These are phyloP conservation scores for Drosophila ustulata DNA, from an alignment of 2,888 invertebrate genomes.

Conservation along the genomic window DNA sequence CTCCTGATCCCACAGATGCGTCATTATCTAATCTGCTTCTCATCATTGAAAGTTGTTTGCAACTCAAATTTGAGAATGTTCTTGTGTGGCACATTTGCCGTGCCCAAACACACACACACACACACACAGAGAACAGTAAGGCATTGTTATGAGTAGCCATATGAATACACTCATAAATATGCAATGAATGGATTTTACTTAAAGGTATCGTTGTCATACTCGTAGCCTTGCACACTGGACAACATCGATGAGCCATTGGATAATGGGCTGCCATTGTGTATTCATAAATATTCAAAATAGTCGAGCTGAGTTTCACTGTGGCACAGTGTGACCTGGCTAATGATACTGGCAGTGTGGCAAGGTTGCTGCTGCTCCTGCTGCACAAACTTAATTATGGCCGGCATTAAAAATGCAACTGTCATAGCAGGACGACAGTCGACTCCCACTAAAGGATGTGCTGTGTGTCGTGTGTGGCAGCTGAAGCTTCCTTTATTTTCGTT, in stretches of 20 bases:
- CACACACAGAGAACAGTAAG: background rate
- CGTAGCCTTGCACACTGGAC: slow-evolving; percentile 24
- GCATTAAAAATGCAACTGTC: slow-evolving; percentile 80
- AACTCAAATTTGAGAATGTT: background rate
- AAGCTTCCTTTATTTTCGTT: slow-evolving; percentile 52
- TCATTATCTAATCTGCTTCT: slow-evolving; percentile 1
- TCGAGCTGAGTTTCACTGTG: slow-evolving; percentile 3
- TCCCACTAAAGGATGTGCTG: slow-evolving; percentile 53
- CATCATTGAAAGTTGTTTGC: slow-evolving; percentile 5
- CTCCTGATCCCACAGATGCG: too few relatives aligned
- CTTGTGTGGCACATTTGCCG: background rate
- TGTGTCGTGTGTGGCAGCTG: slow-evolving; percentile 43
- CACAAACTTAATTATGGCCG: slow-evolving; percentile 78
- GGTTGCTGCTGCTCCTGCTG: slow-evolving; percentile 33
- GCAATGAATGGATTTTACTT: slow-evolving; percentile 31
- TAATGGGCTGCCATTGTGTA: slow-evolving; percentile 32
- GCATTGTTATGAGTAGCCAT: slow-evolving; percentile 23
- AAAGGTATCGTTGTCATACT: slow-evolving; percentile 1
- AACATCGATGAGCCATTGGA: slow-evolving; percentile 44
- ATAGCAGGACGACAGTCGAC: slow-evolving; percentile 58
- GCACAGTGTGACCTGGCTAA: slow-evolving; percentile 30
- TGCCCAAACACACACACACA: too few relatives aligned
- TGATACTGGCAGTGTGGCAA: slow-evolving; percentile 36
- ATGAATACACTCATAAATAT: slow-evolving; percentile 39
- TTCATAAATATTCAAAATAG: slow-evolving; percentile 42